Conservation (phyloP, 2,797 vertebrate genomes). For the Sebastes reedi region DNA sequence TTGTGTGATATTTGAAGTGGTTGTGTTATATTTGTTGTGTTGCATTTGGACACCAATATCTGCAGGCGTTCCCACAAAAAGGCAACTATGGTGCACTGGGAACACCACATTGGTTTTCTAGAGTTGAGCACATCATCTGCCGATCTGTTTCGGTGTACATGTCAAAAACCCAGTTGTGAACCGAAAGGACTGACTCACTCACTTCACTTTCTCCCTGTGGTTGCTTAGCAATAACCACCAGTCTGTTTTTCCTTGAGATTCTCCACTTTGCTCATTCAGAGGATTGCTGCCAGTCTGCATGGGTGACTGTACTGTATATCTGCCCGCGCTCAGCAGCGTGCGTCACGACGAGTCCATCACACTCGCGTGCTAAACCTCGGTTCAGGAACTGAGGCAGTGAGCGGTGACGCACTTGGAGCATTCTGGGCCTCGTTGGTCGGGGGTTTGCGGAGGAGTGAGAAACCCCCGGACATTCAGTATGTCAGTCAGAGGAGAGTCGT, state of each 20-base stretch:
- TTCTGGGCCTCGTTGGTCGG: not conserved
- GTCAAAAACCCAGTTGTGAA: slow-evolving; percentile 18
- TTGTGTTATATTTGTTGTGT: slow-evolving; percentile 1
- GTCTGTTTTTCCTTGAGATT: slow-evolving; percentile 40
- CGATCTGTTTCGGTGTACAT: slow-evolving; percentile 17
- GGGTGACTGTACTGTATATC: slow-evolving; percentile 22
- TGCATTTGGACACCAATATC: slow-evolving; percentile 4
- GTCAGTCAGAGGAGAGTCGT: slow-evolving; percentile 45
- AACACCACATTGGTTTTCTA: slow-evolving; percentile 10
- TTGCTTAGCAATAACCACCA: slow-evolving; percentile 65
- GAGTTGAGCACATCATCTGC: not conserved
- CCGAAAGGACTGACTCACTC: slow-evolving; percentile 28
- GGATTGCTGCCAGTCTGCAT: slow-evolving; percentile 35
- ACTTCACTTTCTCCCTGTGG: slow-evolving; percentile 41
- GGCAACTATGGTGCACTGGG: not conserved
- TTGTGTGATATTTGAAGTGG: not conserved
- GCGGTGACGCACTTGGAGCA: slow-evolving; percentile 51
- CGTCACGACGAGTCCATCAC: slow-evolving; percentile 60
- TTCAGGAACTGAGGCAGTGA: slow-evolving; percentile 31
- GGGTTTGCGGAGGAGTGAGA: slow-evolving; percentile 49
- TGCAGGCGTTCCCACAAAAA: not conserved
- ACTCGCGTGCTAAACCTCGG: slow-evolving; percentile 65
- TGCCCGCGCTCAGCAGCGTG: slow-evolving; percentile 21
- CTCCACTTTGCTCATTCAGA: slow-evolving; percentile 38
- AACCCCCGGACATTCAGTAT: slow-evolving; percentile 7